Percentiles rank a stretch among this genome's conserved stretches.
Conservation (phyloP, 2,888 invertebrate species). For the Drosophila cyrtoloma region DNA sequence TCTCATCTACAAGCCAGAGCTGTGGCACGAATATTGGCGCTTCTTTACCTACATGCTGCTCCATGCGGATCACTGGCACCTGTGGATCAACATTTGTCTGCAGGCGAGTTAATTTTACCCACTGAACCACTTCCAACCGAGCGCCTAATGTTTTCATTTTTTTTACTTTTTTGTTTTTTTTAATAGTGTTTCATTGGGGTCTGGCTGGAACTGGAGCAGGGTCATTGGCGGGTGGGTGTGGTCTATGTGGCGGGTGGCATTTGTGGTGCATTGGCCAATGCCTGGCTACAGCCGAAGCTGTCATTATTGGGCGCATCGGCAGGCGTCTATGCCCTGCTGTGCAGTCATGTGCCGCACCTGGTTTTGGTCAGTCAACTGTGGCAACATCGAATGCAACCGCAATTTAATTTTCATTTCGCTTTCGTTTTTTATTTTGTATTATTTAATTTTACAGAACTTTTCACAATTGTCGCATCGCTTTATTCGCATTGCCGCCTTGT, state of each 20-base stretch:
- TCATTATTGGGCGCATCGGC: constrained; percentile 95
- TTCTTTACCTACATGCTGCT: constrained; percentile 92
- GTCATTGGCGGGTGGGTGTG: constrained; percentile 89
- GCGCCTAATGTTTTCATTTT: neutral
- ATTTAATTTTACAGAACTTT: constrained; percentile 84
- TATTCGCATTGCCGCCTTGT: constrained; percentile 87
- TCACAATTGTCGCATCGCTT: constrained; percentile 84
- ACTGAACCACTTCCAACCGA: neutral
- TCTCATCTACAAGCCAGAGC: constrained; percentile 71
- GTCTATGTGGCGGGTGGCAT: constrained; percentile 92
- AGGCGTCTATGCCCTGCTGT: constrained; percentile 94
- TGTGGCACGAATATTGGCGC: constrained; percentile 87
- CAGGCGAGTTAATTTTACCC: constrained; percentile 86
- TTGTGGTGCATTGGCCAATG: constrained; percentile 91
- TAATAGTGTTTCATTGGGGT: constrained; percentile 80
- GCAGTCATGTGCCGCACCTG: constrained; percentile 94
- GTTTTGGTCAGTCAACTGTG: constrained; percentile 87
- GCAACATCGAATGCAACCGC: constrained; percentile 52
- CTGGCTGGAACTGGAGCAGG: constrained; percentile 90
- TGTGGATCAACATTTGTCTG: constrained; percentile 91
- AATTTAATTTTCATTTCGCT: constrained; percentile 45
- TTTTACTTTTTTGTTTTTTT: neutral
- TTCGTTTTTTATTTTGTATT: constrained; percentile 27
- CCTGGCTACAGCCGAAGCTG: constrained; percentile 90
- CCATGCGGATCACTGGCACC: constrained; percentile 91